A percentile compares a stretch with the other conserved stretches of the same genome.
phyloP scores from a whole-genome alignment of 2,113 vertebrate genomes.

The Malurus cyaneus region DNA sequence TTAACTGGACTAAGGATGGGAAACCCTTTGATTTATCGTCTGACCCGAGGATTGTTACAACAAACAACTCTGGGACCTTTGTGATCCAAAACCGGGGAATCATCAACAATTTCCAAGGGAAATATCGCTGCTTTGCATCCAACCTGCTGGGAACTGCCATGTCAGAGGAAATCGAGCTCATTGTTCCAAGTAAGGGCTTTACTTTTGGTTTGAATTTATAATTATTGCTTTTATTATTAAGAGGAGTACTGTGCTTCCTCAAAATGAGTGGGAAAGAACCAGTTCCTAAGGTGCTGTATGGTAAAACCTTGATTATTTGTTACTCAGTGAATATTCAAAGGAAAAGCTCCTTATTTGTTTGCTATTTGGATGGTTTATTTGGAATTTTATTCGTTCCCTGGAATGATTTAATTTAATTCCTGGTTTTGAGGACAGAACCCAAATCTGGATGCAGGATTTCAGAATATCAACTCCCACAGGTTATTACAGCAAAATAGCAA shows the following conservation, averaged over 20 bases:
- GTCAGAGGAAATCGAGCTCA: conserved; percentile 89
- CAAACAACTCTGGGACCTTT: conserved; percentile 89
- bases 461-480: background rate
- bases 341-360: background rate
- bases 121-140: conserved; percentile 88
- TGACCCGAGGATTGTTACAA: conserved; percentile 80
- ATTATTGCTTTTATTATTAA: background rate
- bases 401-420: background rate
- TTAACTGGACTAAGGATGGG: conserved; percentile 90
- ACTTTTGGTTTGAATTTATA: background rate
- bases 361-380: no score
- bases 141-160: conserved; percentile 89
- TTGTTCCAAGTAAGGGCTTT: conserved; percentile 87
- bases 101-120: conserved; percentile 88
- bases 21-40: conserved; percentile 83
- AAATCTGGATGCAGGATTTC: background rate
- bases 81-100: conserved; percentile 89
- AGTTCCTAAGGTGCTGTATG: background rate
- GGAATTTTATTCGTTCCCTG: background rate
- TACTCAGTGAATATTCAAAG: background rate
- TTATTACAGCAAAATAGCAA: background rate
- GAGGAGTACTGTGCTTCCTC: background rate
- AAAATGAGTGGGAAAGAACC: background rate
- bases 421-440: background rate
- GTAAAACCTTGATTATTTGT: background rate